phyloP scores from a whole-genome alignment of 2,113 vertebrate species.

The Polyodon spathula region DNA sequence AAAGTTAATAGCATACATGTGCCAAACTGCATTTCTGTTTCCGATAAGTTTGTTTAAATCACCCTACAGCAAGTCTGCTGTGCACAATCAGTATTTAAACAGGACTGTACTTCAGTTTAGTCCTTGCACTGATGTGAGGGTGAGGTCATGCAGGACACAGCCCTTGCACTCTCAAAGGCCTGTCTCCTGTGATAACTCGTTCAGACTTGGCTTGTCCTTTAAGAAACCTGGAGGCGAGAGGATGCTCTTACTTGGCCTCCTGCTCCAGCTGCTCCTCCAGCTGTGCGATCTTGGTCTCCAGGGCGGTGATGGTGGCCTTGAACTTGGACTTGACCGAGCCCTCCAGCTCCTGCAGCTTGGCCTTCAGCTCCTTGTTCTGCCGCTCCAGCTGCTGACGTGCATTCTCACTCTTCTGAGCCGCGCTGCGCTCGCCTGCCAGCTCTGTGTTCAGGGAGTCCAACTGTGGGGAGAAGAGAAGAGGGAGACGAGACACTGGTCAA shows the following conservation, averaged over 20 bases:
- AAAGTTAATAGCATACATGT: too few species aligned
- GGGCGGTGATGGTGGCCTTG: constrained; percentile 82
- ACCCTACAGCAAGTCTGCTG: too few species aligned
- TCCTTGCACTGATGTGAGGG: too few species aligned
- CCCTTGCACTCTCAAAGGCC: too few species aligned
- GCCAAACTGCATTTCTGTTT: too few species aligned
- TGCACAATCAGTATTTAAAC: too few species aligned
- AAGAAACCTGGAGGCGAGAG: too few species aligned
- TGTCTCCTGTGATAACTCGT: too few species aligned
- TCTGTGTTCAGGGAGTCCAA: constrained; percentile 79
- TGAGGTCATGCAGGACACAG: too few species aligned
- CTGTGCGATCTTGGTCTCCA: constrained; percentile 89
- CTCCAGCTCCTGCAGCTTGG: constrained; percentile 89
- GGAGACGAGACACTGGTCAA: background rate
- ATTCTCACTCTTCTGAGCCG: constrained; percentile 87
- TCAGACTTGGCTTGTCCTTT: too few species aligned
- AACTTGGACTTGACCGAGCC: constrained; percentile 90
- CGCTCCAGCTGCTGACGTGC: constrained; percentile 88
- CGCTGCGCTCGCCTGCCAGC: constrained; percentile 71
- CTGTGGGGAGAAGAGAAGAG: constrained; percentile 37
- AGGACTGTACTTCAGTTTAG: too few species aligned
- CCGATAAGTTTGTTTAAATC: too few species aligned
- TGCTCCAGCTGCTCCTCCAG: constrained; percentile 95
- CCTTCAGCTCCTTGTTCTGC: constrained; percentile 93
- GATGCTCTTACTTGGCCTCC: constrained; percentile 85